Evolutionary conservation across 1,140 invertebrate species (phyloP).

Genomic region (Ditylenchus dipsaci): DNA sequence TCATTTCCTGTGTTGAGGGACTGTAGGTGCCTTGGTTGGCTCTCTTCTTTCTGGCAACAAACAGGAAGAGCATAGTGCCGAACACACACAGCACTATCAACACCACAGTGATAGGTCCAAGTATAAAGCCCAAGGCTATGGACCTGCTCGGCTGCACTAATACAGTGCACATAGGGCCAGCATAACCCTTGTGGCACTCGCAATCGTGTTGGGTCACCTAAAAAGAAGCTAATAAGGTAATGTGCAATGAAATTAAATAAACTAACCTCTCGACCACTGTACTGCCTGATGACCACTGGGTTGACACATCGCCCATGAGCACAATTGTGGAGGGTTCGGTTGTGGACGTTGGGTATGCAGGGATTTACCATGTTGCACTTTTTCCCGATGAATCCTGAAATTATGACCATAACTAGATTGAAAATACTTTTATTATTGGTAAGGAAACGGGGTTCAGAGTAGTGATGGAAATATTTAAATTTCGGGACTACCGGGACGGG

Average conservation of each 20-base stretch:
- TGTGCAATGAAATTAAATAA: background rate
- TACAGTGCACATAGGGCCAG: conserved; percentile 43
- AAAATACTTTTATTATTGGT: background rate
- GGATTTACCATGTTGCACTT: conserved; percentile 47
- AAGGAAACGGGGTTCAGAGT: background rate
- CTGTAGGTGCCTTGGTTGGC: conserved; percentile 68
- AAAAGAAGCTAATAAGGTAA: conserved; percentile 18
- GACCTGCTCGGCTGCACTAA: conserved; percentile 39
- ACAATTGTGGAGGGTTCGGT: conserved; percentile 52
- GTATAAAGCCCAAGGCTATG: conserved; percentile 46
- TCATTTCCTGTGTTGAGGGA: conserved; percentile 30
- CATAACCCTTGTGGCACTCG: conserved; percentile 44
- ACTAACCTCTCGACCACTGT: conserved; percentile 25
- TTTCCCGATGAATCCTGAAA: conserved; percentile 44
- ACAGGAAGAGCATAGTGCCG: conserved; percentile 50
- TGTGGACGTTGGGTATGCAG: conserved; percentile 32
- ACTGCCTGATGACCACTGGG: conserved; percentile 29
- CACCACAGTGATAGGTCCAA: conserved; percentile 47
- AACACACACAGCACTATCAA: conserved; percentile 45
- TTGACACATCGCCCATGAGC: conserved; percentile 50
- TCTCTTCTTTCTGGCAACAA: conserved; percentile 39
- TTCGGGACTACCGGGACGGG: too few relatives aligned
- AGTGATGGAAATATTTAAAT: too few relatives aligned
- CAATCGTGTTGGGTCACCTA: conserved; percentile 47
- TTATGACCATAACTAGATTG: too few relatives aligned